Base-by-base conservation (phyloP, 2,797 vertebrate species). In the Denticeps clupeoides region DNA sequence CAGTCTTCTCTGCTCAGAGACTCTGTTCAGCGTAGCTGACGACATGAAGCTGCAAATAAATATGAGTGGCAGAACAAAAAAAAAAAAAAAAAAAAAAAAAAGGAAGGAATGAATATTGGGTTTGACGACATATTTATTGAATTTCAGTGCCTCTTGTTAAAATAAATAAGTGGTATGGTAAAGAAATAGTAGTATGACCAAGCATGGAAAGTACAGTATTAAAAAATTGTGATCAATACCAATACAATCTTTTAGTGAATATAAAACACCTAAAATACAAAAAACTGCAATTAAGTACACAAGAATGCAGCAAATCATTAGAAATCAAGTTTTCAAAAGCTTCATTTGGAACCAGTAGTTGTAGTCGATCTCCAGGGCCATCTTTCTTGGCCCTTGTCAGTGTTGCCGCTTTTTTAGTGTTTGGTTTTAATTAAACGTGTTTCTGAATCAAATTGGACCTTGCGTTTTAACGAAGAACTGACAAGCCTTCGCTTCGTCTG, bases 141-240 rank as follows among this genome's bases (percentile, higher is more conserved):
- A 80, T 76, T 80, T 88, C 81, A 88, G 85, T 89, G 88, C 77
- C 58, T 74, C 77, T 82, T 78, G 80, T 75, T 74, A 84, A 91
- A 93, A 91, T 93, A 95, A 93, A 85, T 85, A 92, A 84, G 89
- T 78, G 85, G 78, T 79, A 78, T 82, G 77, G 72, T 75, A 72
- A 82, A 80, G 79, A 72, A 73, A 83, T 73, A 67, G 70, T 77
- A 77, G 83, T 85, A 79, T 74, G 71, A 81, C 78, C 81, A 75
- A 71, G 60, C 67, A 86, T 80, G 84, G 77, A 71, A 71, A 79
- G 76, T 77, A 84, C 82, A 87, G 73, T 72, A 80, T 78, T 78
- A 76, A 76, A 72, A n/a, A 78, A 77, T 35, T 53, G 77, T 82
- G 81, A 85, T 37, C 63, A 79, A 82, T 74, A 81, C 77, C 70